Conservation (phyloP, 2,888 invertebrate genomes). For the Euzophera pinguis region DNA sequence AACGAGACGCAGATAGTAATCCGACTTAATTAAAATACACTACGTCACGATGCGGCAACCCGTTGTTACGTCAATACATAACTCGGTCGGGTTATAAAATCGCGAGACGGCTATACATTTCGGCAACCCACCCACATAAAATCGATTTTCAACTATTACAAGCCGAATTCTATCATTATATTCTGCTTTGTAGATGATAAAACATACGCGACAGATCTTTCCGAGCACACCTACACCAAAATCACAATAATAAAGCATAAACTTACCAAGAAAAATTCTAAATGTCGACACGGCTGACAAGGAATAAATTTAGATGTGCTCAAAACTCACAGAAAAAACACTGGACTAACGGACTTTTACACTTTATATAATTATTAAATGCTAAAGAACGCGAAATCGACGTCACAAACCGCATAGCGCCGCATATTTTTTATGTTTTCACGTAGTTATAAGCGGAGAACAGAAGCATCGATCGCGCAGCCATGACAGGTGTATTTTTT, state of each 20-base stretch:
- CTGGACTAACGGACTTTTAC: conserved; percentile 47
- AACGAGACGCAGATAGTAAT: conserved; percentile 48
- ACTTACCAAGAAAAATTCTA: conserved; percentile 67
- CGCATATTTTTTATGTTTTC: conserved; percentile 70
- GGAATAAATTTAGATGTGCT: conserved; percentile 73
- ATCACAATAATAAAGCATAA: conserved; percentile 37
- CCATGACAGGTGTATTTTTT: conserved; percentile 73
- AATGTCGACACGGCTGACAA: conserved; percentile 57
- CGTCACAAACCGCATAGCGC: conserved; percentile 47
- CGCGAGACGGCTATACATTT: conserved; percentile 45
- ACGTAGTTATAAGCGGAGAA: conserved; percentile 57
- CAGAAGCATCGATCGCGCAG: conserved; percentile 68
- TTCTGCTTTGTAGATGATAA: conserved; percentile 29
- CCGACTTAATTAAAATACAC: conserved; percentile 45
- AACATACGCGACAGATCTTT: conserved; percentile 26
- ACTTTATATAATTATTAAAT: conserved; percentile 49
- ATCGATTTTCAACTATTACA: conserved; percentile 72
- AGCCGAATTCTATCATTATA: conserved; percentile 36
- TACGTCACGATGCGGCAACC: conserved; percentile 43
- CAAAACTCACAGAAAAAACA: conserved; percentile 69
- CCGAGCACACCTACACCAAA: conserved; percentile 28
- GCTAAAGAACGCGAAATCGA: conserved; percentile 36
- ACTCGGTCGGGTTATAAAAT: conserved; percentile 58
- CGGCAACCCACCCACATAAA: conserved; percentile 71
- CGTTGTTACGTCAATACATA: conserved; percentile 56